phyloP scores from a whole-genome alignment of 1,140 invertebrate species.

The Microplitis mediator region DNA sequence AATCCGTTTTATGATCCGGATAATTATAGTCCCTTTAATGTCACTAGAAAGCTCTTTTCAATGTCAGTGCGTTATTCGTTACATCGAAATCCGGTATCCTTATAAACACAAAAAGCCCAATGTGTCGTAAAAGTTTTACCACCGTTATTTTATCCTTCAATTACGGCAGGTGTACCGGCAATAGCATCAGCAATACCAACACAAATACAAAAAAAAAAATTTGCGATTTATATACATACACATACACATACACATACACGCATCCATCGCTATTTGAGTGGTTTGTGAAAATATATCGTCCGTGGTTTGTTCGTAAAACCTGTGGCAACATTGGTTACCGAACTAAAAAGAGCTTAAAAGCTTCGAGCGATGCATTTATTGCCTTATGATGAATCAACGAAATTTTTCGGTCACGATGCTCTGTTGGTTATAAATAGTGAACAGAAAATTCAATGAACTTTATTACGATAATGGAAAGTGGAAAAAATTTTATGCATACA shows the following conservation, averaged over 20 bases:
- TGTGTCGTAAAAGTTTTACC: slow-evolving; percentile 8
- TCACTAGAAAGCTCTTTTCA: neutral
- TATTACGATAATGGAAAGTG: neutral
- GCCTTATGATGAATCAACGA: neutral
- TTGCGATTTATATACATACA: neutral
- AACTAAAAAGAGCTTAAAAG: slow-evolving; percentile 13
- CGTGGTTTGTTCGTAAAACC: slow-evolving; percentile 15
- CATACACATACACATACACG: neutral
- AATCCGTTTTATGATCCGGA: neutral
- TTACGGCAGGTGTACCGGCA: neutral
- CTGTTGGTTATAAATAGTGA: neutral
- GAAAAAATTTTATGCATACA: neutral
- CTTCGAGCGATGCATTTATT: slow-evolving; percentile 12
- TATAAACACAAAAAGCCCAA: neutral
- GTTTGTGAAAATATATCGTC: neutral
- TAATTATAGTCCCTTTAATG: slow-evolving; percentile 3
- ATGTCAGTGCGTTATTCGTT: neutral
- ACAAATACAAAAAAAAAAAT: neutral
- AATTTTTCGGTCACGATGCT: neutral
- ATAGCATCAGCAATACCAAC: neutral
- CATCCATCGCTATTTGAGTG: neutral
- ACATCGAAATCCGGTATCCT: neutral
- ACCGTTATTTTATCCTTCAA: slow-evolving; percentile 6
- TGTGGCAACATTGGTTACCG: neutral
- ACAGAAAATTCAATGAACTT: neutral